A percentile compares a stretch with the other conserved stretches of the same genome.
phyloP scores from a whole-genome alignment of 64 coral and sea anemone genomes.

The Dendronephthya gigantea region DNA sequence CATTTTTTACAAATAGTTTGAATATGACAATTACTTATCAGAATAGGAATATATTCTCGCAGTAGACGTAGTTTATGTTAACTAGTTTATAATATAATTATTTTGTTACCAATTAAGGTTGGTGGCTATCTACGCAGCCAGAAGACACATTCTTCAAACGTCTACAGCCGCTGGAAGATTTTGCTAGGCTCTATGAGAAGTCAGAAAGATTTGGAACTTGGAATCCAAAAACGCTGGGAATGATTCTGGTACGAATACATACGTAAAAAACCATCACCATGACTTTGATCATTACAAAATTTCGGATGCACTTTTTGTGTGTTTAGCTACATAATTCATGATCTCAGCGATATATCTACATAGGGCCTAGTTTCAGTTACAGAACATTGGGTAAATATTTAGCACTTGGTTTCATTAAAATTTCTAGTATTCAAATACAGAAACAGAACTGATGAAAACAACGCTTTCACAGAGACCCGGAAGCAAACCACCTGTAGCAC shows the following conservation, averaged over 20 bases:
- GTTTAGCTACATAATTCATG: too few relatives aligned
- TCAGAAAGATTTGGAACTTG: slow-evolving; percentile 92
- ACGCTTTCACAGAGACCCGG: slow-evolving; percentile 72
- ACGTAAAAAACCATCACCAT: background rate
- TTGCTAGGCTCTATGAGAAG: slow-evolving; percentile 96
- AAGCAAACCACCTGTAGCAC: slow-evolving; percentile 70
- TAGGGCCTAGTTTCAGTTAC: background rate
- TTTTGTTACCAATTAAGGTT: slow-evolving; percentile 42
- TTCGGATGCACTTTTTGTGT: too few relatives aligned
- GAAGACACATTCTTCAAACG: slow-evolving; percentile 94
- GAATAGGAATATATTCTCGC: too few relatives aligned
- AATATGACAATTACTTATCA: too few relatives aligned
- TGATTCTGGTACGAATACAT: slow-evolving; percentile 60
- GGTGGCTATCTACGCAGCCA: slow-evolving; percentile 96
- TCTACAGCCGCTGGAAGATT: slow-evolving; percentile 90
- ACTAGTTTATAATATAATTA: too few relatives aligned
- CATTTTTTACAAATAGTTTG: background rate
- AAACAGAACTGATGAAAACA: slow-evolving; percentile 96
- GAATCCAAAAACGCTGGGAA: slow-evolving; percentile 78
- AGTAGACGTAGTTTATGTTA: too few relatives aligned
- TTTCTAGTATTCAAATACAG: slow-evolving; percentile 89
- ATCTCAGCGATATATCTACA: too few relatives aligned
- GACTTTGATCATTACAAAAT: too few relatives aligned
- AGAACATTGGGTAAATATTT: background rate
- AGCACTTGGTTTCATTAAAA: too few relatives aligned